Evolutionary conservation across 2,797 vertebrate species (phyloP).

Genomic region (Mus spretus): DNA sequence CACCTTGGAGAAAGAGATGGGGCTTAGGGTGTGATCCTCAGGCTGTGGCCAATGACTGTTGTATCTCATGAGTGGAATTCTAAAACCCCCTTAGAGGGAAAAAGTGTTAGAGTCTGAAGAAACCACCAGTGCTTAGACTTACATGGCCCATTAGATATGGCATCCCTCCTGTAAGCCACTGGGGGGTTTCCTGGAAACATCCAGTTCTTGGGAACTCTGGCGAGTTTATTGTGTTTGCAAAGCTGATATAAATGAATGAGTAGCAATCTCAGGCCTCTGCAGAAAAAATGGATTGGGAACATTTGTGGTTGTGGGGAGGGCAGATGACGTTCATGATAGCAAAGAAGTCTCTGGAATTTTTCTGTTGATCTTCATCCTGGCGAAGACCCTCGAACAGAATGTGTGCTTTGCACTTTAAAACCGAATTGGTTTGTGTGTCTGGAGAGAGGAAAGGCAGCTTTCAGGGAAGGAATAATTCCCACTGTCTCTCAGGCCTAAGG

Average conservation of each 20-base stretch:
- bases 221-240: neutral
- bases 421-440: neutral
- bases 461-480: slow-evolving; percentile 8
- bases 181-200: neutral
- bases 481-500: neutral
- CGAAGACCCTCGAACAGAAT: neutral
- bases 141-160: neutral
- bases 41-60: accelerated
- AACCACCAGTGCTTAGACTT: neutral
- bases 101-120: neutral
- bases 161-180: neutral
- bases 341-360: neutral
- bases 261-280: neutral
- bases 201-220: neutral
- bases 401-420: slow-evolving; percentile 40
- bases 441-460: neutral
- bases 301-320: accelerated
- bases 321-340: accelerated
- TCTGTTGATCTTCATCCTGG: neutral
- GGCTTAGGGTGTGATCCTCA: accelerated
- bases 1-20: neutral
- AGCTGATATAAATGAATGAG: neutral
- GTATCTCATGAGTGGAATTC: neutral
- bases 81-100: neutral
- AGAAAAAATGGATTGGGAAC: neutral